Evolutionary conservation across 2,888 invertebrate species (phyloP), one percentile per base, ranked within the genome.

Genomic region (Cylloceria caligata): DNA sequence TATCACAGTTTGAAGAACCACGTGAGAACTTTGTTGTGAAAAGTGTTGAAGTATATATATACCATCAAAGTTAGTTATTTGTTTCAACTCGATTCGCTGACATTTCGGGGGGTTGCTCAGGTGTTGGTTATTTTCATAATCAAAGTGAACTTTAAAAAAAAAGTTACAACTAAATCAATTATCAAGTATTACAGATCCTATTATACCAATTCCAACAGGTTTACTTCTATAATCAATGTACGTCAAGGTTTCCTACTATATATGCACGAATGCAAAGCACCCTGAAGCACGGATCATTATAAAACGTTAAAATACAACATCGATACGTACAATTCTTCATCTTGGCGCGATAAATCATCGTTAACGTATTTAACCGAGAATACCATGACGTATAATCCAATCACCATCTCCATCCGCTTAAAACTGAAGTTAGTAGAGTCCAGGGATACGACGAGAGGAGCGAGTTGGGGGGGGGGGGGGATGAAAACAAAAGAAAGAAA

Each of bases 331-430:
- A 21, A 52, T 52, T 21, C 52, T 24, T 3, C 52, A 52, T 36
- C 60, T 36, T 16, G 30, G 2, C 6, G 57, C 71, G 19, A 42
- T 71, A 71, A 71, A 71, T 71, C 57, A 57, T 71, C 30, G 45
- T 72, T 60, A 72, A 60, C 13, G 71, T 13, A 45, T 72, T 30
- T 13, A 60, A 60, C 71, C n/a, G 21, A n/a, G 24, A 42, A 42
- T 60, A 34, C 60, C 24, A n/a, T 34, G n/a, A n/a, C n/a, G 45
- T 60, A 30, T 72, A 60, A 72, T 72, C 71, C 71, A 72, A 72
- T 72, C 21, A 60, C 34, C 45, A 30, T 45, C 57, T 13, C 42
- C 45, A 30, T 72, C 57, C 45, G 60, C 34, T 72, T 45, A 60
- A 16, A 60, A 34, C 36, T n/a, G 9, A 60, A 60, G 30, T 57